Evolutionary conservation across 2,888 invertebrate species (phyloP).

Genomic region (Temnothorax ravouxi): DNA sequence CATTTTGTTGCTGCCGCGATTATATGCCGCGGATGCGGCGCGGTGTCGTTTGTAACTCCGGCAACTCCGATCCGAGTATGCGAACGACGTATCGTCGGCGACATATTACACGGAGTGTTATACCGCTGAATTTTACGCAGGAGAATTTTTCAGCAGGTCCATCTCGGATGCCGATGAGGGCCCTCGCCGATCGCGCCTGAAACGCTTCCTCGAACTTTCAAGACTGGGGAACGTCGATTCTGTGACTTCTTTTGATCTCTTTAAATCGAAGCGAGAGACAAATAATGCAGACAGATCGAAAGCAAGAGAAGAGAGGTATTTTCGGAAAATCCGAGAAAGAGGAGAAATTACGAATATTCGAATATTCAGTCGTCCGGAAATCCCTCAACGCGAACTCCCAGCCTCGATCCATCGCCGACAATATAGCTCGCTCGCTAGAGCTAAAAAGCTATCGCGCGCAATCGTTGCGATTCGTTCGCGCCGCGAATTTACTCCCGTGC

Average conservation of each 20-base stretch:
- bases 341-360: neutral
- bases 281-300: neutral
- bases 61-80: constrained; percentile 62
- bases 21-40: constrained; percentile 74
- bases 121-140: constrained; percentile 12
- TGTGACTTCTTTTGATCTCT: neutral
- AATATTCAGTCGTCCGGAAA: neutral
- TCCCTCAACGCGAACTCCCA: neutral
- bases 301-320: neutral
- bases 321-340: neutral
- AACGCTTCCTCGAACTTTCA: constrained; percentile 10
- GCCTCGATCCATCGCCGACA: neutral
- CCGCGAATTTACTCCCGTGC: constrained; percentile 41
- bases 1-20: constrained; percentile 72
- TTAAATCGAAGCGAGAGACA: neutral
- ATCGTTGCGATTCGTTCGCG: constrained; percentile 51
- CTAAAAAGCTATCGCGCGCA: constrained; percentile 26
- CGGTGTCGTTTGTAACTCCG: constrained; percentile 75
- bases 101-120: constrained; percentile 66
- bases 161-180: constrained; percentile 13
- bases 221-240: neutral
- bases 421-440: neutral
- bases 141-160: constrained; percentile 7
- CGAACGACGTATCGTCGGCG: constrained; percentile 73
- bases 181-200: neutral